Evolutionary conservation across 2,888 invertebrate genomes (phyloP).

Genomic region (Phengaris arion): DNA sequence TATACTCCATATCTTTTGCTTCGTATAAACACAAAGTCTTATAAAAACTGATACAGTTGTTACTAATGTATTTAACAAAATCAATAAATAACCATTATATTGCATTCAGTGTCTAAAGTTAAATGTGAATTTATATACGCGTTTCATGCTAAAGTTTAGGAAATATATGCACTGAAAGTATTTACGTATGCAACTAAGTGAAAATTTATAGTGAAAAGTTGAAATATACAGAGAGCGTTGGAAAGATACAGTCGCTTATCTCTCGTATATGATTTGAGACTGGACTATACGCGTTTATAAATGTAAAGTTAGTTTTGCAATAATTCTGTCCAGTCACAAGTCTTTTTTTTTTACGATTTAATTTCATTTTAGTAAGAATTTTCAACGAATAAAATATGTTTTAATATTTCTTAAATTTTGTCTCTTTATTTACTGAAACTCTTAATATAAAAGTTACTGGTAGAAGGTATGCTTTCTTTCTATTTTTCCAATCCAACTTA

Average conservation of each 20-base stretch:
- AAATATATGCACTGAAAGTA: slow-evolving; percentile 11
- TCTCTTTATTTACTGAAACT: background rate
- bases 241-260: background rate
- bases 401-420: too few relatives aligned
- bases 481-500: background rate
- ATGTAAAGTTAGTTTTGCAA: background rate
- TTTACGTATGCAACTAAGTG: slow-evolving; percentile 13
- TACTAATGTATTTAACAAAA: background rate
- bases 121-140: background rate
- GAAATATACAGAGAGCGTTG: slow-evolving; percentile 1
- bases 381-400: too few relatives aligned
- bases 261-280: background rate
- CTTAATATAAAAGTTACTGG: background rate
- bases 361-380: too few relatives aligned
- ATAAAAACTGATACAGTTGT: too few relatives aligned
- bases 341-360: too few relatives aligned
- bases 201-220: slow-evolving; percentile 25
- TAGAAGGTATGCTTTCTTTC: background rate
- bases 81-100: slow-evolving; percentile 9
- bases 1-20: too few relatives aligned
- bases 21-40: too few relatives aligned
- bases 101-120: slow-evolving; percentile 10
- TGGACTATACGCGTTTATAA: too few relatives aligned
- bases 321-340: background rate
- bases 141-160: background rate